These are phyloP conservation scores for Mellivora capensis DNA, from an alignment of 2,113 vertebrate genomes.

Conservation along the genomic window DNA sequence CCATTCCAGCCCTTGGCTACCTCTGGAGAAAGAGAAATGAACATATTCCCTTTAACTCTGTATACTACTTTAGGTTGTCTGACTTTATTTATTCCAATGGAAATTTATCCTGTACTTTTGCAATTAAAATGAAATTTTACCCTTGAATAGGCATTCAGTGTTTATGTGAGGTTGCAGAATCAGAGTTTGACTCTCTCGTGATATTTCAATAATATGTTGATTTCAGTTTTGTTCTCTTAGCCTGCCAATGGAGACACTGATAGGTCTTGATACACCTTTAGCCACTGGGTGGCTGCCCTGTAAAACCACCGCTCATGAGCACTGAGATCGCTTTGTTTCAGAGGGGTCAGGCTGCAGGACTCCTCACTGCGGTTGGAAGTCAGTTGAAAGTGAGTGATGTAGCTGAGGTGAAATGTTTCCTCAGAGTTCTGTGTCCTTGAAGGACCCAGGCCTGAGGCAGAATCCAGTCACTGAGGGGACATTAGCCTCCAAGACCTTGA, in stretches of 20 bases:
- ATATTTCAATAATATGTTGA: background rate
- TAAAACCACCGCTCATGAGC: fast-evolving
- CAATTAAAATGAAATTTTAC: background rate
- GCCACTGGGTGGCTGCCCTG: background rate
- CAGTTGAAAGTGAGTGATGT: too few species aligned
- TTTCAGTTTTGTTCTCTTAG: background rate
- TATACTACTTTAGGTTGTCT: background rate
- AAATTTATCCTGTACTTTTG: background rate
- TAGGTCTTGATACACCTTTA: background rate
- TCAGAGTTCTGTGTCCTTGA: background rate
- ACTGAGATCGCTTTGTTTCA: background rate
- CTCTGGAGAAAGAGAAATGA: background rate
- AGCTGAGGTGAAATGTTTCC: background rate
- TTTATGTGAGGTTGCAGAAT: background rate
- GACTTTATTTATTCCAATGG: background rate
- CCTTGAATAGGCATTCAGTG: background rate
- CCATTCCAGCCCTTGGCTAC: background rate
- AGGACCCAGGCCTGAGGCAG: background rate
- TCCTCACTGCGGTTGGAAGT: background rate
- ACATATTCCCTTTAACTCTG: background rate
- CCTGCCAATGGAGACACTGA: background rate
- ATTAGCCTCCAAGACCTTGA: background rate
- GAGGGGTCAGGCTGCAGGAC: background rate
- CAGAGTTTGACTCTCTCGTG: background rate
- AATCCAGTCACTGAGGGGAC: background rate